These are phyloP conservation scores for Macaria notata DNA, from an alignment of 2,888 invertebrate species.

Conservation along the genomic window DNA sequence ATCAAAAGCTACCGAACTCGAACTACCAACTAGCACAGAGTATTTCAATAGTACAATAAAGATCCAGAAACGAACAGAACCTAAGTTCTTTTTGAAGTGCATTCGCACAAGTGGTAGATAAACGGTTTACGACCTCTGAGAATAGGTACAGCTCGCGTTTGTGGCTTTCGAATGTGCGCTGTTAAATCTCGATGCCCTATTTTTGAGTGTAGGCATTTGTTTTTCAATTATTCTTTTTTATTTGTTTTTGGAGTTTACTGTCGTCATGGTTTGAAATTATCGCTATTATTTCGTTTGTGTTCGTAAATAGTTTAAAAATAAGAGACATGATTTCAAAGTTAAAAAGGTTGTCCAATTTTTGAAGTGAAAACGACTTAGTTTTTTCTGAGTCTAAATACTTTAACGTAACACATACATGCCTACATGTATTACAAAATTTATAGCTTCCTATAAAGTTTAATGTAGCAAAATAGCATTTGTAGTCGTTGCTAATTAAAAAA, in stretches of 20 bases:
- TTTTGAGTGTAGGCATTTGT: conserved; percentile 15
- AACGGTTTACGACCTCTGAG: conserved; percentile 25
- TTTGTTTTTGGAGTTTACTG: not conserved
- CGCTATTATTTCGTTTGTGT: not conserved
- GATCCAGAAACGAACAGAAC: conserved; percentile 14
- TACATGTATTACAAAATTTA: too few relatives aligned
- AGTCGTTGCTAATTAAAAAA: too few relatives aligned
- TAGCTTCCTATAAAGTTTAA: too few relatives aligned
- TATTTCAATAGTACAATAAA: conserved; percentile 17
- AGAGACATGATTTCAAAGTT: not conserved
- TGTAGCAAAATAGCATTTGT: too few relatives aligned
- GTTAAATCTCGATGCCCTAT: conserved; percentile 23
- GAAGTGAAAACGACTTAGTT: too few relatives aligned
- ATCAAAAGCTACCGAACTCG: conserved; percentile 23
- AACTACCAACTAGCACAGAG: conserved; percentile 15
- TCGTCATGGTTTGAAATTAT: not conserved
- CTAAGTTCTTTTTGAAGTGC: conserved; percentile 27
- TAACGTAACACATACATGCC: too few relatives aligned
- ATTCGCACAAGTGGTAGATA: conserved; percentile 25
- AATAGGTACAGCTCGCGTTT: conserved; percentile 20
- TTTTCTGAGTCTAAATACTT: too few relatives aligned
- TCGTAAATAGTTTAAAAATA: not conserved
- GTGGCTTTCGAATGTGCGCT: conserved; percentile 20
- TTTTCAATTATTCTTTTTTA: not conserved
- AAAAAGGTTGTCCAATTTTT: not conserved